Evolutionary conservation across 2,113 vertebrate genomes (phyloP), one percentile per base, ranked within the genome.

Genomic region (Forbesichthys papilliferus): DNA sequence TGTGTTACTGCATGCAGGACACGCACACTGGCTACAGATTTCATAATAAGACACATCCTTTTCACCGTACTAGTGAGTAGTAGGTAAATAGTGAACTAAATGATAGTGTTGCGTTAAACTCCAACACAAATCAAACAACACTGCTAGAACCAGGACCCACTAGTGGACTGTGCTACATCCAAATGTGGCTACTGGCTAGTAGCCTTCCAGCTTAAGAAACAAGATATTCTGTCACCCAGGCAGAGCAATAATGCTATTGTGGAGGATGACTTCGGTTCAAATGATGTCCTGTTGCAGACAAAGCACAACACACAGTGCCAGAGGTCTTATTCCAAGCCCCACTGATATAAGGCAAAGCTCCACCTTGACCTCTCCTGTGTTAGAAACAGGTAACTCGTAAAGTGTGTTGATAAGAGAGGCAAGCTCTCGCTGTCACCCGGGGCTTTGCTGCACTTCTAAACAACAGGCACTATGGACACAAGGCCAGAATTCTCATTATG

Each of bases 401-500:
- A 64, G 16, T 70, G 46, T 71, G 48, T n/a, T 66, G 61, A 78
- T 58, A 46, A 67, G 75, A 80, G 73, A 66, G 75, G 85, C 27
- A 4, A 72, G 77, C 69, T 73, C 59, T 61, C 67, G 68, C 63
- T 20, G 27, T 56, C 63, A 68, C 57, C 53, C 48, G 18, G 48
- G 57, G 16, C 14, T 2, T 7, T 14, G 60, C 14, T 27, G 16
- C 56, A 58, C 77, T 70, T 48, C 1, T 4, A 84, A 78, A 75
- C 63, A 48, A 52, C 61, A 47, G 48, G 61, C 62, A 18, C 56
- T 65, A 85, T 90, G 80, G 86, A 84, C 66, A 75, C 74, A 74
- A 51, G 58, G 68, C 57, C 75, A 75, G 51, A 79, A 53, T 53
- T 71, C 56, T 83, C 80, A 64, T 80, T 51, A 42, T 16, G 60